Evolutionary conservation across 2,113 vertebrate species (phyloP).

Genomic region (Hippocampus guttulatus): DNA sequence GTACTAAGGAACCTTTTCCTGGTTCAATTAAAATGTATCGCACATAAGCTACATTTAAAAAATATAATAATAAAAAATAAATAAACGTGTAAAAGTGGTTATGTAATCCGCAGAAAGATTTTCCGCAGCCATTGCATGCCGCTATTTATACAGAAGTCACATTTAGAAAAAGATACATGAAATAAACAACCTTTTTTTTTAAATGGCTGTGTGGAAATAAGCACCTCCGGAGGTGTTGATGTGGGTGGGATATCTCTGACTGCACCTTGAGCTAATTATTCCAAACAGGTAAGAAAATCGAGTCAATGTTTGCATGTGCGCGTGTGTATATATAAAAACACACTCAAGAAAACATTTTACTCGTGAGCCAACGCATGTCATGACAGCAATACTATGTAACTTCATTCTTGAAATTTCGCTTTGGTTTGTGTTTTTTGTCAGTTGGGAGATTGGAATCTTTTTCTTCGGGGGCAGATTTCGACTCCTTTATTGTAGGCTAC

Average conservation of each 20-base stretch:
- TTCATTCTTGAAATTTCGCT: background rate
- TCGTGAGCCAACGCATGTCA: constrained; percentile 23
- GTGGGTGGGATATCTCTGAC: constrained; percentile 43
- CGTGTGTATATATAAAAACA: constrained; percentile 18
- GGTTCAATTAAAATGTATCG: too few relatives aligned
- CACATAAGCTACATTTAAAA: too few relatives aligned
- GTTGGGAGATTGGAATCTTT: background rate
- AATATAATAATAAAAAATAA: background rate
- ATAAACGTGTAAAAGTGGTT: background rate
- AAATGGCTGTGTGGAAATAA: constrained; percentile 22
- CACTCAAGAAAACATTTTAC: background rate
- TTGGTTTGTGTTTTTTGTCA: background rate
- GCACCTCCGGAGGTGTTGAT: constrained; percentile 16
- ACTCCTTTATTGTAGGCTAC: too few relatives aligned
- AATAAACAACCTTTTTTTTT: constrained; percentile 16
- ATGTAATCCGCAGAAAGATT: background rate
- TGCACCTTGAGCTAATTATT: constrained; percentile 59
- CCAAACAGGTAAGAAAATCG: constrained; percentile 42
- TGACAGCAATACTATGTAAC: background rate
- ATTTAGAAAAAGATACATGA: constrained; percentile 26
- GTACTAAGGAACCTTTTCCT: too few relatives aligned
- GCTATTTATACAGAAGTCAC: constrained; percentile 8
- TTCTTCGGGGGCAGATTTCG: background rate
- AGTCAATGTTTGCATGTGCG: constrained; percentile 22
- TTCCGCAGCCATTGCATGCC: background rate